Evolutionary conservation across 2,797 vertebrate genomes (phyloP), one percentile per base, ranked within the genome.

Genomic region (Chromobotia macracanthus): DNA sequence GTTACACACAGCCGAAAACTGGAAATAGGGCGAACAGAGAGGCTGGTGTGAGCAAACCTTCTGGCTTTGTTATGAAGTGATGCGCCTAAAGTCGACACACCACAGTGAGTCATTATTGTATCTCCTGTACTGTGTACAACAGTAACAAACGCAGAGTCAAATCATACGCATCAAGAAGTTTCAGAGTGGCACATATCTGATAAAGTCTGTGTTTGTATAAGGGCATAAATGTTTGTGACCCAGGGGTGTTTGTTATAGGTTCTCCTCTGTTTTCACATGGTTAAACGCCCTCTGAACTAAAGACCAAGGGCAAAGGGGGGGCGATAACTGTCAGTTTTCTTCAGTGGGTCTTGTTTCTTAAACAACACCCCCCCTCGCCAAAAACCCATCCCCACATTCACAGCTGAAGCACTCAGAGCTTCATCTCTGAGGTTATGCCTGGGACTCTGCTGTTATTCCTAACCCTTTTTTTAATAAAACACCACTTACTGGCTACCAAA

Each of bases 401-500:
- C 63, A 63, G 46, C 85, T 68, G 82, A 87, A 85, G 86, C 80
- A 85, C 87, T 87, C 73, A 88, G 82, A 83, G 83, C 77, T 77
- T 55, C 72, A 75, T 85, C 85, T 83, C 41, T 84, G 77, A 87
- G 88, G 91, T 93, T 89, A 89, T 79, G 55, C 74, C 89, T 68
- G 84, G 87, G 85, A 85, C 86, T 87, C 3, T 80, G 84, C 90
- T 84, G 87, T 83, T 91, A 35, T 71, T 60, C 83, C 79, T 85
- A 50, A 41, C 0, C 83, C 87, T 88, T 91, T 94, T 93, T 93
- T 92, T 92, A 94, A 94, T 94, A 94, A 96, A 95, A 94, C 90
- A 93, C 92, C 94, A 94, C 94, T 96, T 94, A 94, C 92, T 92
- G 91, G 92, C 93, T 90, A 90, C 89, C 90, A 86, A 93, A 93